phyloP scores from a whole-genome alignment of 1,140 invertebrate genomes.

The Monochamus saltuarius region DNA sequence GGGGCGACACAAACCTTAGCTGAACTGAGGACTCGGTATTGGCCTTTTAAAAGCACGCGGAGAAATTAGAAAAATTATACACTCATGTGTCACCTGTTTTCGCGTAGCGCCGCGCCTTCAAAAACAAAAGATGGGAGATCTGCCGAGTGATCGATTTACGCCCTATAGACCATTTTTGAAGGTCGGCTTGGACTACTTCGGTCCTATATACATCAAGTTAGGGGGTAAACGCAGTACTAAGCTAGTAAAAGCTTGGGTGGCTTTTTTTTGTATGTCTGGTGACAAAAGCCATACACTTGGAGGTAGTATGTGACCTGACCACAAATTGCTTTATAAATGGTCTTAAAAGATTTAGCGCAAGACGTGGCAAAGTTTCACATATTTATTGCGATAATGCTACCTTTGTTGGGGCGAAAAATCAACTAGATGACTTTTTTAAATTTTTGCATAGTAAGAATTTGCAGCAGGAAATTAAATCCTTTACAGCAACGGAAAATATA shows the following conservation, averaged over 20 bases:
- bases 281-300: slow-evolving; percentile 45
- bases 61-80: slow-evolving; percentile 2
- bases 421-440: slow-evolving; percentile 10
- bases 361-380: slow-evolving; percentile 32
- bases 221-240: no score
- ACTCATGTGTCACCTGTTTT: slow-evolving; percentile 7
- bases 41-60: slow-evolving; percentile 6
- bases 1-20: slow-evolving; percentile 3
- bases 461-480: slow-evolving; percentile 29
- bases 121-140: slow-evolving; percentile 10
- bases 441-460: no score
- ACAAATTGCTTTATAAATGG: slow-evolving; percentile 32
- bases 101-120: background rate
- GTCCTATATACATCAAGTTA: no score
- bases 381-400: slow-evolving; percentile 32
- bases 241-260: no score
- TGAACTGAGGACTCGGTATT: background rate
- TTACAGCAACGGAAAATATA: slow-evolving; percentile 20
- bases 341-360: slow-evolving; percentile 38
- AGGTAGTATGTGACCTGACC: slow-evolving; percentile 41
- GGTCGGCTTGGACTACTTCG: no score
- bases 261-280: slow-evolving; percentile 42
- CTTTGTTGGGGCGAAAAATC: slow-evolving; percentile 12
- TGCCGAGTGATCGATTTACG: slow-evolving; percentile 2
- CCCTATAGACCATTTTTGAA: slow-evolving; percentile 11